Base-by-base conservation (phyloP, 1,140 invertebrate genomes). In the Orius laevigatus region DNA sequence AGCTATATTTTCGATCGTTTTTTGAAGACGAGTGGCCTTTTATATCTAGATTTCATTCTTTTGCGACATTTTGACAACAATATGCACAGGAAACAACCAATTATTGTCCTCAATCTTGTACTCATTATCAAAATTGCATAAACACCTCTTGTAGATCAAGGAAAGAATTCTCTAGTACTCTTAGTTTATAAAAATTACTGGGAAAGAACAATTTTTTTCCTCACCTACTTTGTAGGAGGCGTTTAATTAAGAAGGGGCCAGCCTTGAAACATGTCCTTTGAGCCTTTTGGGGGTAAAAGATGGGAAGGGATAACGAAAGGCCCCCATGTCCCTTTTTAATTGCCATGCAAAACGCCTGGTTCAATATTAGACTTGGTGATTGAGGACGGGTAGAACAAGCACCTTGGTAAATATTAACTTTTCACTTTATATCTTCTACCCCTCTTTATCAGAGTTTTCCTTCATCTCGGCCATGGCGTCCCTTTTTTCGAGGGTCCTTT, bases 321-420 rank as follows among this genome's bases (percentile, higher is more conserved):
- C 43, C 43, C 43, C 10, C 18, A 45, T 45, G 25, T 18, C 43
- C 43, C 43, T 32, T 45, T 45, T 45, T 45, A 45, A 45, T 45
- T 45, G 43, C 15, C 43, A 45, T 45, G 43, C 43, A 45, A 45
- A 45, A 45, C 20, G 43, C 25, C 43, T 45, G 43, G 19, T 31
- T 45, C 43, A 45, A 45, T 45, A 45, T 45, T 45, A 31, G 43
- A 33, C 43, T 45, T 45, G 43, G 43, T 45, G 43, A 45, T 45
- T 45, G 43, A 19, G 25, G 32, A 31, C 12, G 40, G 40, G 10
- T 45, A 12, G 25, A 25, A 25, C 25, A 25, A 25, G 25, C 25
- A 25, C 25, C 25, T 25, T 25, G 43, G 43, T 45, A 45, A 45
- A 45, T 45, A 45, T 45, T 45, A 45, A 45, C 43, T 45, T 45